Percentiles rank a stretch among this genome's conserved stretches.
These are phyloP conservation scores for Stichopus horrens DNA, from an alignment of 53 echinoderm and acorn worm species.

Conservation along the genomic window DNA sequence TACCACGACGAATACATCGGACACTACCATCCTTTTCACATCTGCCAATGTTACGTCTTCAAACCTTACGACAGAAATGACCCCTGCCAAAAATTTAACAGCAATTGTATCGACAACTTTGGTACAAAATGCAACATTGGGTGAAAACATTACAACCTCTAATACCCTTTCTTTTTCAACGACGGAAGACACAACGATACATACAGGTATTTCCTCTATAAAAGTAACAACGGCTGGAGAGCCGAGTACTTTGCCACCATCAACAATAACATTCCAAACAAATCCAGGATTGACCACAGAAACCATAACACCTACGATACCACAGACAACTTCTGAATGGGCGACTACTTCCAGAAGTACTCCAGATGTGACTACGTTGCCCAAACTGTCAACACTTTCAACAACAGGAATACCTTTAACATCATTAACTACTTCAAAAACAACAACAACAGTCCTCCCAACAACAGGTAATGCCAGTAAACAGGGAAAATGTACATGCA, in stretches of 20 bases:
- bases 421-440: not conserved
- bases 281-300: too few species aligned
- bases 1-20: too few species aligned
- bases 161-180: not conserved
- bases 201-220: too few species aligned
- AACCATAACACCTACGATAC: too few species aligned
- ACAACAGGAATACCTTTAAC: not conserved
- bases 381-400: not conserved
- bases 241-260: too few species aligned
- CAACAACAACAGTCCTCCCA: not conserved
- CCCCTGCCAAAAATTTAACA: not conserved
- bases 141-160: not conserved
- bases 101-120: not conserved
- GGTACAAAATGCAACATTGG: not conserved
- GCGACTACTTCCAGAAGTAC: too few species aligned
- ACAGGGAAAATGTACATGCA: not conserved
- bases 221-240: too few species aligned
- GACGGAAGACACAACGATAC: not conserved
- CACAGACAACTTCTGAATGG: too few species aligned
- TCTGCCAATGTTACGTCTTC: too few species aligned
- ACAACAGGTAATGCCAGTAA: not conserved
- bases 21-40: too few species aligned
- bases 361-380: too few species aligned
- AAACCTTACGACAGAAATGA: not conserved
- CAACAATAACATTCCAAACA: too few species aligned